Evolutionary conservation across 2,888 invertebrate species (phyloP).

Genomic region (Zeuzera pyrina): DNA sequence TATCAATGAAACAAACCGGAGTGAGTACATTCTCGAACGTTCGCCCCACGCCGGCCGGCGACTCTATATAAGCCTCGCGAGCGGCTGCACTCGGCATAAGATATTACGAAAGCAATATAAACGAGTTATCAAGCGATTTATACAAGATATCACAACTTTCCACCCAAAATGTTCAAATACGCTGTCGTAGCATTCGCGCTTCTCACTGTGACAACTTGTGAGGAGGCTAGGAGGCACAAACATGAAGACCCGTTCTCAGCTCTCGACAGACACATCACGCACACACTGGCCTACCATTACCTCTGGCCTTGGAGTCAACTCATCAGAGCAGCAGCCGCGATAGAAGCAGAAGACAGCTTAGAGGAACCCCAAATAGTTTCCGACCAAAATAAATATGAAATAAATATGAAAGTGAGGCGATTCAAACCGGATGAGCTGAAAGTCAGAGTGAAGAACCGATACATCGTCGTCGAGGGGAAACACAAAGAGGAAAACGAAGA

Average conservation of each 20-base stretch:
- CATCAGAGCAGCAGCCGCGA: slow-evolving; percentile 42
- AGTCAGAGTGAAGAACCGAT: slow-evolving; percentile 54
- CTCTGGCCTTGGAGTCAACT: slow-evolving; percentile 63
- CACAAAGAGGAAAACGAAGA: slow-evolving; percentile 34
- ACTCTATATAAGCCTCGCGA: slow-evolving; percentile 50
- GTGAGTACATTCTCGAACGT: slow-evolving; percentile 59
- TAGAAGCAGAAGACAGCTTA: slow-evolving; percentile 39
- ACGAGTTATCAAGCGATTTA: too few relatives aligned
- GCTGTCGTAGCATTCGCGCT: slow-evolving; percentile 34
- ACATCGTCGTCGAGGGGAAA: slow-evolving; percentile 52
- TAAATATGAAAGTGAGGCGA: slow-evolving; percentile 45
- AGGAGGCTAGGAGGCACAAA: slow-evolving; percentile 30
- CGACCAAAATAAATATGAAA: slow-evolving; percentile 40
- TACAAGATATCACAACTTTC: slow-evolving; percentile 21
- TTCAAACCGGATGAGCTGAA: slow-evolving; percentile 55
- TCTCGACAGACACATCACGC: slow-evolving; percentile 48
- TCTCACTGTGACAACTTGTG: slow-evolving; percentile 28
- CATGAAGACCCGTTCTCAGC: slow-evolving; percentile 47
- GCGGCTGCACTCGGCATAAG: slow-evolving; percentile 28
- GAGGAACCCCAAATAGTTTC: slow-evolving; percentile 55
- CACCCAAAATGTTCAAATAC: slow-evolving; percentile 48
- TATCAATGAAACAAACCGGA: slow-evolving; percentile 43
- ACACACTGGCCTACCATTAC: slow-evolving; percentile 48
- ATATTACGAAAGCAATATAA: slow-evolving; percentile 27
- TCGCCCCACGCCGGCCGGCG: slow-evolving; percentile 34